A percentile compares a stretch with the other conserved stretches of the same genome.
Conservation (phyloP, 2,797 vertebrate genomes). For the Cygnus olor region DNA sequence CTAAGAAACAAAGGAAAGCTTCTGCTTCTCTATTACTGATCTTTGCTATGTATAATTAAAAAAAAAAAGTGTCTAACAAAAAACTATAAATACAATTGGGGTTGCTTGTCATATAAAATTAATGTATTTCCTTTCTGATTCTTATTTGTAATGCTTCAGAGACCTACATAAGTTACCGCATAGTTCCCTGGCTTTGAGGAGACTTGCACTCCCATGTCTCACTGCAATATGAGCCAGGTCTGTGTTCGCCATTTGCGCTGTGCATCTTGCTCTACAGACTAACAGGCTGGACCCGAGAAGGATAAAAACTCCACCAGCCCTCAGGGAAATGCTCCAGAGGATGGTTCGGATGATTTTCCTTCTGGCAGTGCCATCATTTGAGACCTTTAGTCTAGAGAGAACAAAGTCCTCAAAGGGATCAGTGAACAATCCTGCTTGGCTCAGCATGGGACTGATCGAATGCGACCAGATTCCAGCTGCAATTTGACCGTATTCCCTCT, state of each 20-base stretch:
- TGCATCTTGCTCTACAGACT: background rate
- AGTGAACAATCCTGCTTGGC: background rate
- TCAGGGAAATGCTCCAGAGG: background rate
- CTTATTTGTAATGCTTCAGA: background rate
- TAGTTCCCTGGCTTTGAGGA: background rate
- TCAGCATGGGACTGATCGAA: background rate
- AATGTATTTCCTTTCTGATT: background rate
- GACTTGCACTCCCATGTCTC: background rate
- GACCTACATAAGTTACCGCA: background rate
- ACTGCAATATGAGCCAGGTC: accelerated
- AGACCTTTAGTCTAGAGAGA: background rate
- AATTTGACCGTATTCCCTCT: background rate
- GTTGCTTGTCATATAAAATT: background rate
- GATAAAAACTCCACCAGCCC: background rate
- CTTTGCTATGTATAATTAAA: background rate
- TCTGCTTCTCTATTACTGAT: background rate
- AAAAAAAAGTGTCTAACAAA: background rate
- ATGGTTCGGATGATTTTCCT: background rate
- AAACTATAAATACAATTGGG: background rate
- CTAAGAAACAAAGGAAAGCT: background rate
- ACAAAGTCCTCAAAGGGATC: background rate
- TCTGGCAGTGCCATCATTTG: background rate
- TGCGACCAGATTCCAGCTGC: background rate
- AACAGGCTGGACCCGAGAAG: background rate
- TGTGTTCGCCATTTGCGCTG: background rate